Evolutionary conservation across 92 coral and sea anemone species (phyloP), one percentile per base, ranked within the genome.

Genomic region (Phenganax subtilis): DNA sequence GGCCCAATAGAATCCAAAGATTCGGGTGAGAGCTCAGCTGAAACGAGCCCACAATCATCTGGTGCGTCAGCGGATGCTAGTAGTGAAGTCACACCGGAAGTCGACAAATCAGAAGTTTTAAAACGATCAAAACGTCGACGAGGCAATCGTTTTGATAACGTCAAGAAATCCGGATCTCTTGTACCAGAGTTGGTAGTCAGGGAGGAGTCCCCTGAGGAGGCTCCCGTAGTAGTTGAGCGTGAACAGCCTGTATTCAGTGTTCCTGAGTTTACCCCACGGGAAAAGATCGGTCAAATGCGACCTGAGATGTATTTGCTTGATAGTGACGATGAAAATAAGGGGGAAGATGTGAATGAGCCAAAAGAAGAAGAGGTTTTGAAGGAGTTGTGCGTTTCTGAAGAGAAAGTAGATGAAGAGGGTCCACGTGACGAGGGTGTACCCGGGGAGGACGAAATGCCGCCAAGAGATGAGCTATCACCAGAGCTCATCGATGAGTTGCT

Each of bases 31-130:
- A 79, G 83, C 51, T 79, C 83, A 9, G 63, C 83, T 15, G 83
- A 79, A 69, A 31, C 74, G 83, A 79, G 83, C 57, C 58, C 56
- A 54, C 83, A 64, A 15, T 77, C 82, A 25, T 76, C 81, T n/a
- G 53, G 51, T 30, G 72, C 54, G 31, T 63, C 58, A 61, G 82
- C 58, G 72, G 82, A 78, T 63, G 72, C 12, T 14, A 78, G 82
- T 27, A 54, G 51, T 72, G 77, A 72, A 57, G 54, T 78, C 25
- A 63, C 72, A 66, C 72, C 72, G 72, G 72, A 66, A 66, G 72
- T 8, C 6, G 80, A n/a, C 52, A 25, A 8, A 29, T 16, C 54
- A 17, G 53, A 29, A 31, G 64, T 31, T 8, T 17, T 56, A 3
- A 60, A 59, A 2, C 83, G 83, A 10, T 62, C 15, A 20, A 63